A percentile compares a stretch with the other conserved stretches of the same genome.
These are phyloP conservation scores for Danio tinwini DNA, from an alignment of 2,797 vertebrate genomes.

Conservation along the genomic window DNA sequence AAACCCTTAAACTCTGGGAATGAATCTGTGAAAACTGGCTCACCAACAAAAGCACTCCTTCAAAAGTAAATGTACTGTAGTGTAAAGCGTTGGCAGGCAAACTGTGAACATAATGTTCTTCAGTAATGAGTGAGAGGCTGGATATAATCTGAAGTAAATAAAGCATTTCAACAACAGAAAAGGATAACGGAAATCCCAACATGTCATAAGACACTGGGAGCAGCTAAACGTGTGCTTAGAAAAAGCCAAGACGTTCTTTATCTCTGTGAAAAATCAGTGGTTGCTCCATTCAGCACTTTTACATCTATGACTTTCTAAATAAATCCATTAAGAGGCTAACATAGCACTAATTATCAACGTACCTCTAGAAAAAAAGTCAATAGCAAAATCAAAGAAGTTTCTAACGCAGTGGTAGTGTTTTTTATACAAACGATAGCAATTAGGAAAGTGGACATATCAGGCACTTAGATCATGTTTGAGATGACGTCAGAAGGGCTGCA, in stretches of 20 bases:
- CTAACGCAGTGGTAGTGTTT: constrained; percentile 37
- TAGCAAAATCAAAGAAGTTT: constrained; percentile 10
- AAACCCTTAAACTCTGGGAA: constrained; percentile 25
- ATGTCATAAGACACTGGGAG: constrained; percentile 5
- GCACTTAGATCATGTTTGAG: constrained; percentile 57
- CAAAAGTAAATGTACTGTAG: constrained; percentile 20
- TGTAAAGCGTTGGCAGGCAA: constrained; percentile 36
- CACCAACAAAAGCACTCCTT: constrained; percentile 32
- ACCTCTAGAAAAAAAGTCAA: constrained; percentile 8
- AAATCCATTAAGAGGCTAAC: constrained; percentile 14
- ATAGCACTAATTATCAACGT: background rate
- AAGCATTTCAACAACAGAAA: background rate
- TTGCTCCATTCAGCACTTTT: constrained; percentile 6
- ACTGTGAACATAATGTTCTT: constrained; percentile 38
- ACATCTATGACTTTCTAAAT: constrained; percentile 21
- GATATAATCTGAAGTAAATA: constrained; percentile 15
- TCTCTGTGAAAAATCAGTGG: background rate
- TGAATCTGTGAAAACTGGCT: constrained; percentile 21
- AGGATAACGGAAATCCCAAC: constrained; percentile 6
- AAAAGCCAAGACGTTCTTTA: constrained; percentile 7
- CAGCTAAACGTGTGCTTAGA: constrained; percentile 3
- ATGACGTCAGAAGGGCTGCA: constrained; percentile 38
- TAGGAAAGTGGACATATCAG: constrained; percentile 56
- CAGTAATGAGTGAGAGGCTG: constrained; percentile 11
- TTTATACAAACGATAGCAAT: constrained; percentile 42